A percentile compares a stretch with the other conserved stretches of the same genome.
Conservation (phyloP, 2,888 invertebrate genomes). For the Hedya salicella region DNA sequence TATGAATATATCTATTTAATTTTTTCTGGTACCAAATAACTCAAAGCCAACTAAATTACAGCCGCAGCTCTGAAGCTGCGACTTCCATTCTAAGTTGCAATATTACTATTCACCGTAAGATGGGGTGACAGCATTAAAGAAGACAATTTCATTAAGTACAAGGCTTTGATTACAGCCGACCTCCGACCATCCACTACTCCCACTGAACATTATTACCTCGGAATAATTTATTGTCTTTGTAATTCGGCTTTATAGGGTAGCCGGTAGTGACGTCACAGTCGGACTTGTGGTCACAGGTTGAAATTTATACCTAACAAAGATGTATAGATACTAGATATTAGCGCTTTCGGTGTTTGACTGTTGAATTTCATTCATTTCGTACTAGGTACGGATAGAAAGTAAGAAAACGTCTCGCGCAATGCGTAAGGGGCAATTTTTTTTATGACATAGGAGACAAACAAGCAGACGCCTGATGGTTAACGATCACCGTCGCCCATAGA, state of each 20-base stretch:
- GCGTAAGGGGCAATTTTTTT: too few relatives aligned
- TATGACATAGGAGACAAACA: too few relatives aligned
- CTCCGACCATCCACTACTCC: slow-evolving; percentile 1
- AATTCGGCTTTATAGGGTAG: slow-evolving; percentile 22
- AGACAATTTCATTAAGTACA: slow-evolving; percentile 8
- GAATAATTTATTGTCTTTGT: slow-evolving; percentile 33
- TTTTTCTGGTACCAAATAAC: too few relatives aligned
- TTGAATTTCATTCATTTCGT: too few relatives aligned
- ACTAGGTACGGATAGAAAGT: too few relatives aligned
- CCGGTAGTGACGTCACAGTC: slow-evolving; percentile 33
- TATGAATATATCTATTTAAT: too few relatives aligned
- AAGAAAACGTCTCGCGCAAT: too few relatives aligned
- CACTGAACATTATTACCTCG: slow-evolving; percentile 34
- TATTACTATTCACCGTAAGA: background rate
- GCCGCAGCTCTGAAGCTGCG: too few relatives aligned
- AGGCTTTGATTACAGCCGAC: slow-evolving; percentile 6
- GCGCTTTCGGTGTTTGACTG: background rate
- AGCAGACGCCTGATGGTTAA: too few relatives aligned
- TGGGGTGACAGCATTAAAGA: background rate
- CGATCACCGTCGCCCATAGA: too few relatives aligned
- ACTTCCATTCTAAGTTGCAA: background rate
- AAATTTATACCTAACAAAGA: slow-evolving; percentile 35
- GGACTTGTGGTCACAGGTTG: slow-evolving; percentile 39
- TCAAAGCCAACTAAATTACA: too few relatives aligned
- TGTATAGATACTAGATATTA: background rate